Base-by-base conservation (phyloP, 2,113 vertebrate genomes). In the Eulemur rufifrons region DNA sequence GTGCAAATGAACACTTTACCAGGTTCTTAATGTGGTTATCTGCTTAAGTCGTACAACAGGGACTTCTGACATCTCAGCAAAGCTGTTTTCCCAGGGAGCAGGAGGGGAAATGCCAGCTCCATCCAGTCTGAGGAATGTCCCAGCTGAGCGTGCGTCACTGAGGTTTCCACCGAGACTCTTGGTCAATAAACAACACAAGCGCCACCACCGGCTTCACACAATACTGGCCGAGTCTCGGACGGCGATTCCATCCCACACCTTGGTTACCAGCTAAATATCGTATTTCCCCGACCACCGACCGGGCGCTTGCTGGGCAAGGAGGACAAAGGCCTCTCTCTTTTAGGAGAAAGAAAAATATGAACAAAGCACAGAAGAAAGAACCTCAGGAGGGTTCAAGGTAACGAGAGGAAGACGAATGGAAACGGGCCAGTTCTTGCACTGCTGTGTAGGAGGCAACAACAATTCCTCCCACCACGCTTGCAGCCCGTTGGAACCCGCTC, bases 221-320 rank as follows among this genome's bases (percentile, higher is more conserved):
- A 15, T 8, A 10, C n/a, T 61, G 0, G 0, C 61, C 0, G 20
- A 5, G 17, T 0, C 3, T 18, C 0, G 1, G 52, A 37, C 39
- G 54, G 2, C 0, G 6, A 1, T 14, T 6, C 52, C 45, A 4
- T 2, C 54, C 15, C 71, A n/a, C 27, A 18, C 2, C 25, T 6
- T 6, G 3, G 2, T 6, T 0, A 13, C 34, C 29, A 15, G 85
- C 37, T 7, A 27, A 23, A 37, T 14, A 3, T 1, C 0, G n/a
- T 3, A 2, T 20, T 15, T n/a, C 20, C 3, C 27, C 0, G 12
- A 9, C 34, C 18, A 1, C 47, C 1, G 27, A 34, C 45, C 5
- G 1, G 27, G 66, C 2, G 1, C 39, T 4, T 6, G 61, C 77
- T 8, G 61, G 64, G 27, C 1, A 2, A 69, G n/a, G 71, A 7